Evolutionary conservation across 1,140 invertebrate genomes (phyloP).

Genomic region (Drosophila sp.): DNA sequence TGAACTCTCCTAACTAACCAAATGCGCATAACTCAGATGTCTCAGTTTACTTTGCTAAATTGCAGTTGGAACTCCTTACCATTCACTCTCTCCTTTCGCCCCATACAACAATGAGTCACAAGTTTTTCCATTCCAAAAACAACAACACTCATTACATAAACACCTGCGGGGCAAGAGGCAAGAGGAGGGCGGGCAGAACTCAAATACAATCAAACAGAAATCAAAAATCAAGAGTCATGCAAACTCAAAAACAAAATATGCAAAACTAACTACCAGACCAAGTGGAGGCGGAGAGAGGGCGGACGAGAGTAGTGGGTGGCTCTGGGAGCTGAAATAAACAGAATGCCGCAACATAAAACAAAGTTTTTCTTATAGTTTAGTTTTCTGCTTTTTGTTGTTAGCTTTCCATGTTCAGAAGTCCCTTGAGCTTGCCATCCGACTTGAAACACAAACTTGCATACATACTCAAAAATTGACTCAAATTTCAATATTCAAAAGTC

Average conservation of each 20-base stretch:
- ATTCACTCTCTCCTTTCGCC: constrained; percentile 10
- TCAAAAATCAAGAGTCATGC: constrained; percentile 59
- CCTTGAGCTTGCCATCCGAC: neutral
- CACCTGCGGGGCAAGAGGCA: constrained; percentile 21
- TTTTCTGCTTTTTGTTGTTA: constrained; percentile 2
- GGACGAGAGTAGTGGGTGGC: neutral
- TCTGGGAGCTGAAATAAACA: constrained; percentile 34
- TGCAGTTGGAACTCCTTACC: constrained; percentile 19
- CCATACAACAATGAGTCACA: constrained; percentile 16
- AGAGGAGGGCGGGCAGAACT: constrained; percentile 27
- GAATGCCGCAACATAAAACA: constrained; percentile 38
- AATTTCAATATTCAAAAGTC: neutral
- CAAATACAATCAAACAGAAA: constrained; percentile 62
- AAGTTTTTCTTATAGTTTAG: constrained; percentile 42
- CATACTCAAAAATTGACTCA: neutral
- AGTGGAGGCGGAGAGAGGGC: neutral
- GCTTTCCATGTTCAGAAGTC: neutral
- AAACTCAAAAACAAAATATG: constrained; percentile 48
- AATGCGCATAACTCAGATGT: constrained; percentile 29
- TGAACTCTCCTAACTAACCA: constrained; percentile 32
- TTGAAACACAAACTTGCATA: neutral
- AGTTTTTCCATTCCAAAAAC: constrained; percentile 20
- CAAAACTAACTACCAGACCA: constrained; percentile 19
- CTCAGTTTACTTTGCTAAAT: constrained; percentile 51
- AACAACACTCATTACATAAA: constrained; percentile 41